A percentile compares a stretch with the other conserved stretches of the same genome.
Evolutionary conservation across 1,140 invertebrate species (phyloP).

Genomic region (Alviniconcha marisindica): DNA sequence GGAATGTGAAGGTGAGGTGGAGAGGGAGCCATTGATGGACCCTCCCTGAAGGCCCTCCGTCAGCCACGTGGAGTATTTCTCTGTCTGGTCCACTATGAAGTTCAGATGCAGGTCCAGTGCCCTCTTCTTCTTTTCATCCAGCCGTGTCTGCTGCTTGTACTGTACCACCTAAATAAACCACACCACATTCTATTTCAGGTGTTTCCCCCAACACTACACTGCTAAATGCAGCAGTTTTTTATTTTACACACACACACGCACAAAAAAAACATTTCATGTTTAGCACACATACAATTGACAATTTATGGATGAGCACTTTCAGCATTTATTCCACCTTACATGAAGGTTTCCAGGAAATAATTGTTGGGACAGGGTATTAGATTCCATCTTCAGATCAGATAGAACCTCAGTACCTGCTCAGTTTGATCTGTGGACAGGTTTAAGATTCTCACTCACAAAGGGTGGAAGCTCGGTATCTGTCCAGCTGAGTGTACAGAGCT

Average conservation of each 20-base stretch:
- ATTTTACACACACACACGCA: no score
- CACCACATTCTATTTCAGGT: background rate
- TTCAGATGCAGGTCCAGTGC: conserved; percentile 97
- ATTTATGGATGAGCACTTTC: no score
- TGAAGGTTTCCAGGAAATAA: no score
- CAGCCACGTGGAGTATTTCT: conserved; percentile 90
- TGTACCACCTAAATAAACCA: conserved; percentile 85
- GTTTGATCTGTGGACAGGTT: conserved; percentile 31
- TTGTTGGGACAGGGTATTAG: no score
- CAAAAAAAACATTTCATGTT: no score
- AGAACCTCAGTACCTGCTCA: background rate
- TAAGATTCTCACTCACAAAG: background rate
- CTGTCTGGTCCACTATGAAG: conserved; percentile 99
- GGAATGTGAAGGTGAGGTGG: conserved; percentile 57
- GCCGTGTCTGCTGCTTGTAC: conserved; percentile 92
- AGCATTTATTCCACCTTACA: no score
- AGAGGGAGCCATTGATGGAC: conserved; percentile 47
- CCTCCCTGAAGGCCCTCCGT: conserved; percentile 73
- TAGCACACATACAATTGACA: no score
- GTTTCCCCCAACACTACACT: no score
- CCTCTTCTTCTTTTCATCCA: conserved; percentile 96
- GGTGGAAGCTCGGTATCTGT: conserved; percentile 20
- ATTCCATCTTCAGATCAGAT: background rate
- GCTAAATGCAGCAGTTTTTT: no score
- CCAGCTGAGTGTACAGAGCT: no score